Evolutionary conservation across 2,888 invertebrate genomes (phyloP), one percentile per base, ranked within the genome.

Genomic region (Apotomis turbidana): DNA sequence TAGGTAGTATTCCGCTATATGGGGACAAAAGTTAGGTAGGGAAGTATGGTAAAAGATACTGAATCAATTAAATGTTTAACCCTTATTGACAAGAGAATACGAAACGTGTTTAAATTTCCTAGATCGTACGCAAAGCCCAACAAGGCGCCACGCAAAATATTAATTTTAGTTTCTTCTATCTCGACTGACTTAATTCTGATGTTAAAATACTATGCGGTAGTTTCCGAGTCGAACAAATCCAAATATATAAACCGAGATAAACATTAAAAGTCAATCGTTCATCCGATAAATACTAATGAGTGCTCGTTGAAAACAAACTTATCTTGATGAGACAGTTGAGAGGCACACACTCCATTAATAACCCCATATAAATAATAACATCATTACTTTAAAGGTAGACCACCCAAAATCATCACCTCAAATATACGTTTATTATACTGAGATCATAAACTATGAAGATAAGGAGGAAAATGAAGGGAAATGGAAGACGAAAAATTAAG

Each of bases 371-470:
- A 87, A 90, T 91, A 91, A 91, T 90, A 91, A 90, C 90, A 90
- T 92, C 89, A 89, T 90, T 91, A 87, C 87, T 83, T 85, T 77
- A 80, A 82, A 84, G 78, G 74, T 73, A 82, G 93, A 92, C 93
- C 93, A 93, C 93, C 93, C 93, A 91, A 92, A 92, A 91, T 92
- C 92, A 90, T 90, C 92, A 92, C 91, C 89, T 91, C 75, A 76
- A 81, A 78, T 80, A 78, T 81, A 81, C 79, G 79, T 83, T 82
- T 82, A 82, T 83, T 82, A 83, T 83, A 79, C 81, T 81, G 75
- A 77, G 82, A 85, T 87, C 87, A 81, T 89, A 89, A 90, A 88
- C 85, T 81, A 82, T 68, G 70, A 74, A 88, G 87, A 89, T 89
- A 90, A 87, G 81, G 82, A 82, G 78, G 85, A 85, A 88, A 89